These are phyloP conservation scores for Sphaerophoria rueppellii DNA, from an alignment of 2,888 invertebrate genomes.

Conservation along the genomic window DNA sequence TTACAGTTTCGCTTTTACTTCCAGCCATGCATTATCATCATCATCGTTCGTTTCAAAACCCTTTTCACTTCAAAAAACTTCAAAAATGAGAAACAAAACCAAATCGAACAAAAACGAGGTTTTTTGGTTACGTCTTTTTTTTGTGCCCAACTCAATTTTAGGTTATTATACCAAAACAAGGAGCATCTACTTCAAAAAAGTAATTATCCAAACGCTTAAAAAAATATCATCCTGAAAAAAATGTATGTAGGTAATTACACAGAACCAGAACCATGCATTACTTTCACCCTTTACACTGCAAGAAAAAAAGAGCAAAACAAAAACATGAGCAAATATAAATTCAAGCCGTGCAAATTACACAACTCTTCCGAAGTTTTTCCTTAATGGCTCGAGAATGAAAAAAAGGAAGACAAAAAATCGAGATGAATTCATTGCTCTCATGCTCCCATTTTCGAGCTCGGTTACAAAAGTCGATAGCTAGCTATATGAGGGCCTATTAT, in stretches of 20 bases:
- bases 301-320: not conserved
- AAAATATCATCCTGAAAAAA: not conserved
- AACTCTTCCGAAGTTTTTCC: slow-evolving; percentile 44
- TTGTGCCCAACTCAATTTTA: slow-evolving; percentile 47
- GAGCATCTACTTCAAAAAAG: slow-evolving; percentile 63
- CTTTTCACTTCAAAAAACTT: not conserved
- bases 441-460: slow-evolving; percentile 27
- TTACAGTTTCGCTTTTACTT: slow-evolving; percentile 24
- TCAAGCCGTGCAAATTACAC: slow-evolving; percentile 38
- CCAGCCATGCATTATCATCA: not conserved
- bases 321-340: slow-evolving; percentile 44
- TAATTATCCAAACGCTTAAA: slow-evolving; percentile 55
- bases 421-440: slow-evolving; percentile 63
- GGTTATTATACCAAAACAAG: slow-evolving; percentile 68
- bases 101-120: slow-evolving; percentile 11
- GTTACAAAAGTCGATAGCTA: slow-evolving; percentile 52
- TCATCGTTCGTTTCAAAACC: not conserved
- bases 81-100: not conserved
- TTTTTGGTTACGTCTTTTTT: slow-evolving; percentile 37
- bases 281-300: not conserved
- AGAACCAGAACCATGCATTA: slow-evolving; percentile 1
- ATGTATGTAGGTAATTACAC: slow-evolving; percentile 38
- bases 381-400: slow-evolving; percentile 45
- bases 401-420: slow-evolving; percentile 25
- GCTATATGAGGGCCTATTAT: not conserved